Evolutionary conservation across 2,888 invertebrate species (phyloP), one percentile per base, ranked within the genome.

Genomic region (Nudaria mundana): DNA sequence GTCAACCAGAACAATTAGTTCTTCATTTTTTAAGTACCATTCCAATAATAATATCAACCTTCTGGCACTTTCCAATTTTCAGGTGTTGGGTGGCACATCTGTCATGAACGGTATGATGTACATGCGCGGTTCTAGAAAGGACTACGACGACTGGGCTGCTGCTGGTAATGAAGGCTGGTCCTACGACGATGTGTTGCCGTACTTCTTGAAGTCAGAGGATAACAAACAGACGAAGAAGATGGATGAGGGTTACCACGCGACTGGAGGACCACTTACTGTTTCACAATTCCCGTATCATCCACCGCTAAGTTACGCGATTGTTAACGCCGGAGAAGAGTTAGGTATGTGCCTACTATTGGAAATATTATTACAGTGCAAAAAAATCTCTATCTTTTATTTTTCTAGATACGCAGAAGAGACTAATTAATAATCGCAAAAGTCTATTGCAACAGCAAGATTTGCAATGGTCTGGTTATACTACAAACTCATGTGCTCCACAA

Each of bases 101-200:
- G 96, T 96, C 0, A 92, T 98, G 88, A 98, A 98, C 78, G 98
- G 98, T 13, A 98, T 98, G 98, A 97, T 95, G 92, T 98, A 98
- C 79, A 95, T 98, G 53, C 91, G 98, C 15, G 98, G 98, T 1
- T 93, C 96, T 40, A 91, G 94, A 14, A 92, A 92, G 45, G 98
- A 98, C 81, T 98, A 93, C 80, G 96, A 98, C 71, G 90, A 92
- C 45, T 98, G 97, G 98, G 95, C 94, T 0, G 92, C 91, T 0
- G 90, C 93, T 44, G 98, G 98, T 5, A 96, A 95, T 76, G 91
- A 93, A 7, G 97, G 97, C 33, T 98, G 98, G 98, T 91, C 93
- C 16, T 98, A 94, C 81, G 92, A 95, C 30, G 96, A 97, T 26
- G 95, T 97, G 3, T 88, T 98, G 45, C 97, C 97, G 0, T 97